These are phyloP conservation scores for Armadillidium nasatum DNA, from an alignment of 1,140 invertebrate species.

Conservation along the genomic window DNA sequence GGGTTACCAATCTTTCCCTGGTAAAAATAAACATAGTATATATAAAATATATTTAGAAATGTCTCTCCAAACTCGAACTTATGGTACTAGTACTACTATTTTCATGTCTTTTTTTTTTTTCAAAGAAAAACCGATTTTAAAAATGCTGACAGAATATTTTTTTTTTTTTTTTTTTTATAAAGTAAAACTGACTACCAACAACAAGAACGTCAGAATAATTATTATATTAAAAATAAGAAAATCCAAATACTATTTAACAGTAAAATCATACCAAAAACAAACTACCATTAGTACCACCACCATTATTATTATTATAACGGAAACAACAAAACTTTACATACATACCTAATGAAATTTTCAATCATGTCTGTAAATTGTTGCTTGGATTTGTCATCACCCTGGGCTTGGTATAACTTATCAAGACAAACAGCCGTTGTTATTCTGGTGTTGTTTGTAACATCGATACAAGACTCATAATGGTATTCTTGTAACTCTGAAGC, in stretches of 20 bases:
- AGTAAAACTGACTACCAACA: too few species aligned
- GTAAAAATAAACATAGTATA: neutral
- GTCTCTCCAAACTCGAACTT: neutral
- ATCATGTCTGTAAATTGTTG: constrained; percentile 71
- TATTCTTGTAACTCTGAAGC: constrained; percentile 84
- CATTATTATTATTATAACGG: neutral
- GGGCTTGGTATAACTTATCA: constrained; percentile 84
- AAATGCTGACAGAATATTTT: too few species aligned
- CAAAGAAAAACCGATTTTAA: too few species aligned
- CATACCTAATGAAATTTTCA: constrained; percentile 73
- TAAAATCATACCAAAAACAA: too few species aligned
- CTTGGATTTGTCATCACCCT: constrained; percentile 81
- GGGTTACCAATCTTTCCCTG: constrained; percentile 65
- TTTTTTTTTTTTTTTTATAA: too few species aligned
- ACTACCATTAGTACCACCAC: too few species aligned
- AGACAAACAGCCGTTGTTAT: constrained; percentile 83
- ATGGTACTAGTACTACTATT: neutral
- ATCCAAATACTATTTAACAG: too few species aligned
- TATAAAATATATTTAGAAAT: too few species aligned
- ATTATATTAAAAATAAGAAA: too few species aligned
- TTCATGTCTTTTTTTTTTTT: too few species aligned
- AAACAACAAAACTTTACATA: constrained; percentile 17
- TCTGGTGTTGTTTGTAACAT: constrained; percentile 76
- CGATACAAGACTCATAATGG: constrained; percentile 84
- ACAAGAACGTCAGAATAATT: too few species aligned